Conservation (phyloP, 1,140 invertebrate genomes). For the Scaptomyza montana region DNA sequence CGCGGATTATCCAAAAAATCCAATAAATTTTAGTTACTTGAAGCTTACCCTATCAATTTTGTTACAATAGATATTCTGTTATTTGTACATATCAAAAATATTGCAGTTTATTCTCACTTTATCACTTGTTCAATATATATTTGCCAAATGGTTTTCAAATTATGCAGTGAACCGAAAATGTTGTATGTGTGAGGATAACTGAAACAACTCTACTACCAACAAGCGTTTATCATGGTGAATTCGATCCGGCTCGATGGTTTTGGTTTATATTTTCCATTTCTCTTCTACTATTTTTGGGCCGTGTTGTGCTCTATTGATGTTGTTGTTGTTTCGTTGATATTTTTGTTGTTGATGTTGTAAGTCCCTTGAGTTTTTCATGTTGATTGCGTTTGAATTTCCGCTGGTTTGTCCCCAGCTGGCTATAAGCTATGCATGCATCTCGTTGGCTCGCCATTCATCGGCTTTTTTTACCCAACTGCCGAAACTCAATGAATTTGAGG, state of each 20-base stretch:
- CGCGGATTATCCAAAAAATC: no score
- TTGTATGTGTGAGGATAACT: background rate
- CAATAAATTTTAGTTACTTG: no score
- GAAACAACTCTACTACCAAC: background rate
- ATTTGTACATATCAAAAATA: no score
- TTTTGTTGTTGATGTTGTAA: conserved; percentile 17
- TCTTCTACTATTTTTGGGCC: conserved; percentile 18
- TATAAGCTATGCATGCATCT: conserved; percentile 15
- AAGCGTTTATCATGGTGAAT: background rate
- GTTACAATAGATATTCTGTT: no score
- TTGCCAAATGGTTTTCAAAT: background rate
- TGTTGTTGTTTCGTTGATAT: no score
- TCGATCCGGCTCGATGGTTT: conserved; percentile 6
- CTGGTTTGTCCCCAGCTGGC: conserved; percentile 32
- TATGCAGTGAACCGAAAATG: background rate
- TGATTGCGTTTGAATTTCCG: conserved; percentile 73
- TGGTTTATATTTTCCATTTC: conserved; percentile 5
- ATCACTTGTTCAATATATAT: no score
- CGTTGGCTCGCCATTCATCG: conserved; percentile 24
- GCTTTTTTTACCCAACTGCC: conserved; percentile 34
- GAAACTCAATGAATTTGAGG: conserved; percentile 73
- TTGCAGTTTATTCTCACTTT: no score
- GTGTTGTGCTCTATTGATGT: no score
- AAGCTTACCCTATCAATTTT: no score
- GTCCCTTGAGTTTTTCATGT: conserved; percentile 62